phyloP scores from a whole-genome alignment of 2,888 invertebrate genomes.

The Caradrina clavipalpis region DNA sequence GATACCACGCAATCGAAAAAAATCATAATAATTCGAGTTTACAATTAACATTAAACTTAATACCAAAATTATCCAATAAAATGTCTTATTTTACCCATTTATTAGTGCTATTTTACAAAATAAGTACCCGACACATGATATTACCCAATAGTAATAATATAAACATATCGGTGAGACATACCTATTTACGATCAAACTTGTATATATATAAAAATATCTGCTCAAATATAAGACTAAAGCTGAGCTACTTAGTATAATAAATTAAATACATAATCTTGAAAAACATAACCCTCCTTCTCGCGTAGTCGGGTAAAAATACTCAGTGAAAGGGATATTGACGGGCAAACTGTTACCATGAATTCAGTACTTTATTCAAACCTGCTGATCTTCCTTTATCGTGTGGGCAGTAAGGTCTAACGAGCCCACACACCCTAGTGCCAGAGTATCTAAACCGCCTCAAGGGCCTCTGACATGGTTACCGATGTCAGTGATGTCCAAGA shows the following conservation, averaged over 20 bases:
- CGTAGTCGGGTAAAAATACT: background rate
- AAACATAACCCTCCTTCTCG: too few relatives aligned
- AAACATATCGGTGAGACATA: slow-evolving; percentile 53
- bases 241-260: slow-evolving; percentile 65
- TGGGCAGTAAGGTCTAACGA: too few relatives aligned
- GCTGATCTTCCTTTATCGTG: too few relatives aligned
- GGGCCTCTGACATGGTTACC: too few relatives aligned
- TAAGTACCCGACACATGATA: slow-evolving; percentile 56
- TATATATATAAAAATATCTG: slow-evolving; percentile 68
- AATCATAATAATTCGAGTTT: slow-evolving; percentile 58
- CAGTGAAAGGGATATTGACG: background rate
- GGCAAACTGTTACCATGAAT: background rate
- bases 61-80: slow-evolving; percentile 42
- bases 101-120: slow-evolving; percentile 56
- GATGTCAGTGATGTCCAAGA: too few relatives aligned
- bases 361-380: background rate
- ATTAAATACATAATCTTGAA: slow-evolving; percentile 37
- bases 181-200: slow-evolving; percentile 32
- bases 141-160: slow-evolving; percentile 45
- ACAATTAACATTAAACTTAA: slow-evolving; percentile 51
- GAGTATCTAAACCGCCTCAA: too few relatives aligned
- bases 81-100: slow-evolving; percentile 44
- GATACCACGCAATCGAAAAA: slow-evolving; percentile 55
- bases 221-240: slow-evolving; percentile 67
- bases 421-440: too few relatives aligned